These are phyloP conservation scores for Bujurquina vittata DNA, from an alignment of 2,113 vertebrate species.

Conservation along the genomic window DNA sequence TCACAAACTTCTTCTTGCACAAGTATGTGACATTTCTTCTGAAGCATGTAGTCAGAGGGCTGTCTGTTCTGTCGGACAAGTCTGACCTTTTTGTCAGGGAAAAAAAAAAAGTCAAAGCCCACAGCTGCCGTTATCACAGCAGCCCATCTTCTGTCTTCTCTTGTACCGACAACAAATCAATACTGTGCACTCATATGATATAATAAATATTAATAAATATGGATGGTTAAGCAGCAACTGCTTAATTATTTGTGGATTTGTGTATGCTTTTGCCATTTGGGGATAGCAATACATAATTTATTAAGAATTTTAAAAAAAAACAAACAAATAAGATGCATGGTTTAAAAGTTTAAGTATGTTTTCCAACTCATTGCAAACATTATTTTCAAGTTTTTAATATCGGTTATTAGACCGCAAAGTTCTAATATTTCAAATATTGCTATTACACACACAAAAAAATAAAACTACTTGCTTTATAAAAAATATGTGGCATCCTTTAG, in stretches of 20 bases:
- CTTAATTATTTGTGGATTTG: slow-evolving; percentile 11
- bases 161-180: slow-evolving; percentile 16
- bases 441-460: neutral
- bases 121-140: neutral
- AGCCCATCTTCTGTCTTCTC: neutral
- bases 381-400: neutral
- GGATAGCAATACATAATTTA: neutral
- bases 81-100: slow-evolving; percentile 45
- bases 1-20: neutral
- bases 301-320: neutral
- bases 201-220: slow-evolving; percentile 25
- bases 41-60: neutral
- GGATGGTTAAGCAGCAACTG: neutral
- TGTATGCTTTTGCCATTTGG: neutral
- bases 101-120: neutral
- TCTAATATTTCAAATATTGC: neutral
- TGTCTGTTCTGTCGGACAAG: slow-evolving; percentile 38
- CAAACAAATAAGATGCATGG: neutral
- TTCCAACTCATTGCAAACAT: neutral
- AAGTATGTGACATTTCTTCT: slow-evolving; percentile 29
- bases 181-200: neutral
- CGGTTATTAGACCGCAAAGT: neutral
- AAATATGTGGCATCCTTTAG: neutral
- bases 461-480: neutral
- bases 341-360: neutral